phyloP scores from a whole-genome alignment of 1,140 invertebrate species.

The Phenacoccus solenopsis region DNA sequence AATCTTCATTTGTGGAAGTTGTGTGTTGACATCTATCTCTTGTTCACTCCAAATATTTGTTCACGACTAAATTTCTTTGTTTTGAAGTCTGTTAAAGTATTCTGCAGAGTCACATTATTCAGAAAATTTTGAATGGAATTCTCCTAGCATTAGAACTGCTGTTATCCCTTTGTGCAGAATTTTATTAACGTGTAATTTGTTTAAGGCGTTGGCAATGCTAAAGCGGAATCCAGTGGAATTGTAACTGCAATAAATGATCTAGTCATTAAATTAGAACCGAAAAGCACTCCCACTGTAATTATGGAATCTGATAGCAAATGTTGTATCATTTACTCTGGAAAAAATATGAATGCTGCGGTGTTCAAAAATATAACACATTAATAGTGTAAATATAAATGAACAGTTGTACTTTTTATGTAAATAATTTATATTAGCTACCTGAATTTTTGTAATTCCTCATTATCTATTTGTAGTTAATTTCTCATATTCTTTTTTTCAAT shows the following conservation, averaged over 20 bases:
- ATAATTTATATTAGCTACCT: too few species aligned
- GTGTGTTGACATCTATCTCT: neutral
- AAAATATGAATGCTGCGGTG: constrained; percentile 7
- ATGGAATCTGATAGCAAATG: constrained; percentile 9
- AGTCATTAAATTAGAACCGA: constrained; percentile 23
- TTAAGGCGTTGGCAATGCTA: constrained; percentile 22
- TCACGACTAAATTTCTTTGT: neutral
- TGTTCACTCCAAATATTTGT: neutral
- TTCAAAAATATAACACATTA: neutral
- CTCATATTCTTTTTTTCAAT: too few species aligned
- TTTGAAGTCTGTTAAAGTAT: neutral
- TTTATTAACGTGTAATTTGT: too few species aligned
- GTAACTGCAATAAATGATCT: constrained; percentile 25
- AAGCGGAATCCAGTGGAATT: constrained; percentile 24
- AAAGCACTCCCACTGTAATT: constrained; percentile 9
- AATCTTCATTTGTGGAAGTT: neutral
- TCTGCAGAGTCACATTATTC: neutral
- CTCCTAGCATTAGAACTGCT: too few species aligned
- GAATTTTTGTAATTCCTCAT: too few species aligned
- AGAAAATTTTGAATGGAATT: neutral
- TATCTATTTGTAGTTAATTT: too few species aligned
- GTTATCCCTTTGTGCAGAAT: too few species aligned
- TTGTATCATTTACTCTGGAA: neutral
- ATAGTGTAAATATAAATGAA: constrained; percentile 1
- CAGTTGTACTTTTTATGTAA: too few species aligned